Conservation (phyloP, 2,113 vertebrate genomes). For the Delphinapterus leucas region DNA sequence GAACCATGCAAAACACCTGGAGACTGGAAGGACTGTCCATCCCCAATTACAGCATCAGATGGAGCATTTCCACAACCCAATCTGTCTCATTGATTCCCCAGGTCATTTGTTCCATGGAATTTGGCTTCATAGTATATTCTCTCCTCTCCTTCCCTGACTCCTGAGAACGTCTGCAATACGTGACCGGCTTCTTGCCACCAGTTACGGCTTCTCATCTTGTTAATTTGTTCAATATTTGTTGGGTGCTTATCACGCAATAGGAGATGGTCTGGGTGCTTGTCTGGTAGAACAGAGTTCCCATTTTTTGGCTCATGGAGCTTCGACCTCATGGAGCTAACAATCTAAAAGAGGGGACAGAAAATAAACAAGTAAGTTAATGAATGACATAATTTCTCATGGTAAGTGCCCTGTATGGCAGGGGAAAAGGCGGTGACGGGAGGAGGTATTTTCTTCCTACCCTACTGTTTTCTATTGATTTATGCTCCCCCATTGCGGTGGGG, state of each 20-base stretch:
- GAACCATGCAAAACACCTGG: not conserved
- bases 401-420: not conserved
- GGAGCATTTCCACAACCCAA: fast-evolving
- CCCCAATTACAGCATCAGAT: not conserved
- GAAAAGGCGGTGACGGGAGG: not conserved
- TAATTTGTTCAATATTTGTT: not conserved
- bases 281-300: too few species aligned
- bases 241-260: not conserved
- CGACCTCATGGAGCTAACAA: not conserved
- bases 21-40: not conserved
- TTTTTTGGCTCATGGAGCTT: not conserved
- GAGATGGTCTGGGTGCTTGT: not conserved
- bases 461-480: not conserved
- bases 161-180: not conserved
- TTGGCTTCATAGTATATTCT: too few species aligned
- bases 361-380: not conserved
- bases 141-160: not conserved
- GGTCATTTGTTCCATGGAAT: not conserved
- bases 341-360: not conserved
- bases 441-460: not conserved
- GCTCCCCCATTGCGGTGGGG: not conserved
- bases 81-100: not conserved
- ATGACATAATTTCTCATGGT: not conserved
- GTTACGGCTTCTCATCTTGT: not conserved
- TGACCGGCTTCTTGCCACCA: not conserved